Conservation (phyloP, 2,888 invertebrate species). For the Lycia hirtaria region DNA sequence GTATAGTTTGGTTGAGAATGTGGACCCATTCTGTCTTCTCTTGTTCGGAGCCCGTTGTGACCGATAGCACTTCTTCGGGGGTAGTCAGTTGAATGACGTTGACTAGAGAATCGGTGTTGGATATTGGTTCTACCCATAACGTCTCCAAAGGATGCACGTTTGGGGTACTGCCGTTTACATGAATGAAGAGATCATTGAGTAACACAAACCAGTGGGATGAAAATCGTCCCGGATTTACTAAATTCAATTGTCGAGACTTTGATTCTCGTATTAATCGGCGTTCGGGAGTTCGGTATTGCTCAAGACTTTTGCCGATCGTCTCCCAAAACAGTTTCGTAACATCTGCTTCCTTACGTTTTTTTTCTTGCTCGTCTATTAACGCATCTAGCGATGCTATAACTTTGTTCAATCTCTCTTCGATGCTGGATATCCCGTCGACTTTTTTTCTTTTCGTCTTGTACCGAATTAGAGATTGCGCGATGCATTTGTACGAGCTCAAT, state of each 20-base stretch:
- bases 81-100: constrained; percentile 89
- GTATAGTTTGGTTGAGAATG: constrained; percentile 90
- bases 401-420: constrained; percentile 84
- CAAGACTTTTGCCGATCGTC: constrained; percentile 87
- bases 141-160: constrained; percentile 89
- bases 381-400: constrained; percentile 86
- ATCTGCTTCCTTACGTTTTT: constrained; percentile 88
- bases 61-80: constrained; percentile 91
- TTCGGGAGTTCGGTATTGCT: constrained; percentile 86
- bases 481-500: constrained; percentile 87
- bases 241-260: constrained; percentile 87
- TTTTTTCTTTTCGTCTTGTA: constrained; percentile 76
- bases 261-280: constrained; percentile 93
- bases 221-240: constrained; percentile 90
- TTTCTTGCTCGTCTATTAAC: constrained; percentile 87
- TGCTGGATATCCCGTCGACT: constrained; percentile 69
- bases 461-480: constrained; percentile 84
- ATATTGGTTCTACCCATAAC: constrained; percentile 91
- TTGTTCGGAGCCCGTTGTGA: constrained; percentile 87
- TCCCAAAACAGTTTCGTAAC: constrained; percentile 91
- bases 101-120: constrained; percentile 87
- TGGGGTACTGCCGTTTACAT: constrained; percentile 88
- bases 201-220: constrained; percentile 92
- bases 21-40: constrained; percentile 93
- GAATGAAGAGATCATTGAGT: constrained; percentile 92